Conservation (phyloP, 1,140 invertebrate species). For the Eumeta japonica region DNA sequence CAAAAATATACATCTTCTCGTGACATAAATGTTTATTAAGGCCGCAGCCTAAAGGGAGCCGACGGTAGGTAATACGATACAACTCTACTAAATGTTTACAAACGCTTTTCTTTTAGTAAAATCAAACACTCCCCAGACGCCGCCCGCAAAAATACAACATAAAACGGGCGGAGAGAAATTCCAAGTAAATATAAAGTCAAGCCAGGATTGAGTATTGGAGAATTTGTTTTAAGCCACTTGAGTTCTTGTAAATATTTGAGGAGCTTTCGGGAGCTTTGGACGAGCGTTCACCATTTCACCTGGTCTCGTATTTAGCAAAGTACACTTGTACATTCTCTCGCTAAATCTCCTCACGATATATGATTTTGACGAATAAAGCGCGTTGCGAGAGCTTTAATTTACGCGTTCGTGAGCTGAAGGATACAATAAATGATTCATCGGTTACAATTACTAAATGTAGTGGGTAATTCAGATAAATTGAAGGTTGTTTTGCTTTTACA, state of each 20-base stretch:
- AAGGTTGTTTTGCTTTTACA: too few species aligned
- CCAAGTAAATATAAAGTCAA: slow-evolving; percentile 20
- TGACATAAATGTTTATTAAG: too few species aligned
- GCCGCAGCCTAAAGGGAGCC: too few species aligned
- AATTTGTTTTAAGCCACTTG: slow-evolving; percentile 56
- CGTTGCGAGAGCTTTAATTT: too few species aligned
- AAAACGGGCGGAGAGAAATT: slow-evolving; percentile 12
- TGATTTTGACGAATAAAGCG: too few species aligned
- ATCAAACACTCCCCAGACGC: slow-evolving; percentile 48
- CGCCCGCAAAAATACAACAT: slow-evolving; percentile 39
- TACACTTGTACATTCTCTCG: too few species aligned
- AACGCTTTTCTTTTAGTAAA: slow-evolving; percentile 47
- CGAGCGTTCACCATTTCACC: slow-evolving; percentile 34
- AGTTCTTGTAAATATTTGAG: slow-evolving; percentile 52
- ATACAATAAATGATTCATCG: too few species aligned
- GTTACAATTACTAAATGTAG: too few species aligned
- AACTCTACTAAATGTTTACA: slow-evolving; percentile 43
- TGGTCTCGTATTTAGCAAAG: slow-evolving; percentile 31
- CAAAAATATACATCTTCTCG: too few species aligned
- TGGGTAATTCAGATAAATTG: too few species aligned
- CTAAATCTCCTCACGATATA: too few species aligned
- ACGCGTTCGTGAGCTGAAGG: too few species aligned
- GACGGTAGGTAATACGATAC: slow-evolving; percentile 44
- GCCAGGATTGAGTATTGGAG: slow-evolving; percentile 38
- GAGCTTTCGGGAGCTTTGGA: slow-evolving; percentile 29